A percentile compares a stretch with the other conserved stretches of the same genome.
phyloP scores from a whole-genome alignment of 2,113 vertebrate genomes.

The Tapirus terrestris region DNA sequence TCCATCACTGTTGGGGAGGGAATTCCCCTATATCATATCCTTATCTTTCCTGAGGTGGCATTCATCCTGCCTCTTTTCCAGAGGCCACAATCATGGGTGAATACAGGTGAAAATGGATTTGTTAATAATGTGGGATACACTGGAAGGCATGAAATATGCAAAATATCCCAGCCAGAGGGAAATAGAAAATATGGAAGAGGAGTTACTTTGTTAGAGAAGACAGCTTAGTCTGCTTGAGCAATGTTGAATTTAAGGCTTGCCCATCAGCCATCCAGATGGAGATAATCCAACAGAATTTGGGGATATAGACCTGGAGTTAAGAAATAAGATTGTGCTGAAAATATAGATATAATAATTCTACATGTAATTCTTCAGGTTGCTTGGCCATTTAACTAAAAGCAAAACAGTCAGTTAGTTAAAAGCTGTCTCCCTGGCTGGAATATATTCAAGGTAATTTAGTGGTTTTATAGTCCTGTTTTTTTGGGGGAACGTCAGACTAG shows the following conservation, averaged over 20 bases:
- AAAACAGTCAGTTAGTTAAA: constrained; percentile 70
- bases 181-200: not conserved
- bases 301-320: not conserved
- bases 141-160: not conserved
- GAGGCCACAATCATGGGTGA: not conserved
- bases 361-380: constrained; percentile 16
- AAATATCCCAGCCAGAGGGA: not conserved
- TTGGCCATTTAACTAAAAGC: constrained; percentile 48
- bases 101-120: not conserved
- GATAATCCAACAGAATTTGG: not conserved
- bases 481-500: not conserved
- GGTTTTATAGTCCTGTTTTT: not conserved
- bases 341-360: not conserved
- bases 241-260: not conserved
- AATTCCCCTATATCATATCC: fast-evolving
- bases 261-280: not conserved
- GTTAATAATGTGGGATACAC: not conserved
- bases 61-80: not conserved
- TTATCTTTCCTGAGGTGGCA: not conserved
- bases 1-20: not conserved
- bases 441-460: constrained; percentile 39
- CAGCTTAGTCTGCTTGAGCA: not conserved
- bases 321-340: constrained; percentile 7
- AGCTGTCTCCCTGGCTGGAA: constrained; percentile 23
- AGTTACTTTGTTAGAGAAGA: not conserved